phyloP scores from a whole-genome alignment of 2,797 vertebrate species.

The Dromococcyx pavoninus region DNA sequence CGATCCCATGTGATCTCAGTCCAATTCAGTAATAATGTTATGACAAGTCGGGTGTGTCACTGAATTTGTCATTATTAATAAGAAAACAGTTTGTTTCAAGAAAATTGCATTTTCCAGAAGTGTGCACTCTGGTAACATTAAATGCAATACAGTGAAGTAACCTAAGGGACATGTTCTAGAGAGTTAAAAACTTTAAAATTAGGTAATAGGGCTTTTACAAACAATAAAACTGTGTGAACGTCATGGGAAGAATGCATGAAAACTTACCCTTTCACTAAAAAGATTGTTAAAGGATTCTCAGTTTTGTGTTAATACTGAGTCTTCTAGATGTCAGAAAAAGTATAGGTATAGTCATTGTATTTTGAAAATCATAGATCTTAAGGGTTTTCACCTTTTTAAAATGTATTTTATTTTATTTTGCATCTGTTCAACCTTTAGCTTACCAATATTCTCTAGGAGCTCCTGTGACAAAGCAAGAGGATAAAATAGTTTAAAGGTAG shows the following conservation, averaged over 20 bases:
- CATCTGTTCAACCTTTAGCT: neutral
- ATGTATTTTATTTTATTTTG: neutral
- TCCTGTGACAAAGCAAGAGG: neutral
- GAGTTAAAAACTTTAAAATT: neutral
- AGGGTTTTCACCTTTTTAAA: neutral
- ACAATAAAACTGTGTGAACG: neutral
- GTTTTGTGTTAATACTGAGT: neutral
- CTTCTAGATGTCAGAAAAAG: neutral
- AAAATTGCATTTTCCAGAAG: neutral
- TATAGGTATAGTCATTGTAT: neutral
- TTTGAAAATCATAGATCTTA: neutral
- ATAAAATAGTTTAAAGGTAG: neutral
- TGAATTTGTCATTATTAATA: neutral
- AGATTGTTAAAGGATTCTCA: neutral
- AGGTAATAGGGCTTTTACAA: neutral
- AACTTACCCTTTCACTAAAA: neutral
- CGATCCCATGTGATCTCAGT: neutral
- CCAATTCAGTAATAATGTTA: neutral
- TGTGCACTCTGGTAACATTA: neutral
- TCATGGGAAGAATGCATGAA: neutral
- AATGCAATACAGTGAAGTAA: neutral
- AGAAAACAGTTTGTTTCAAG: neutral
- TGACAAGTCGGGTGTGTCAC: neutral
- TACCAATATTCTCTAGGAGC: neutral
- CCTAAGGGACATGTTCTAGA: neutral